Conservation (phyloP, 2,888 invertebrate species). For the Troilus luridus region DNA sequence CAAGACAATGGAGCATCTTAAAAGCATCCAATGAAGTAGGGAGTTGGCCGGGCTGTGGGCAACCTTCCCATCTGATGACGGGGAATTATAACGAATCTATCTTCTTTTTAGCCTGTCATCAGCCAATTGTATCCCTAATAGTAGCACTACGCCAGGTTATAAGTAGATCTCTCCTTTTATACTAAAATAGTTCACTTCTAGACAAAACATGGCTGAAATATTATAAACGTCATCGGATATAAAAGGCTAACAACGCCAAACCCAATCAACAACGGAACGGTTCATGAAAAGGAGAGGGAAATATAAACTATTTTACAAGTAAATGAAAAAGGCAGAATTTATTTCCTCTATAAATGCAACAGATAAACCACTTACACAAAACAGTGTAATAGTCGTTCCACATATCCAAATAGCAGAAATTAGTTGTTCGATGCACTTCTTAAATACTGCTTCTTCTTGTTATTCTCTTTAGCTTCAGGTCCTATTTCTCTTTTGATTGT, state of each 20-base stretch:
- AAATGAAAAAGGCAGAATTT: not conserved
- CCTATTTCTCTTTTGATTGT: too few species aligned
- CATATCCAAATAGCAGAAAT: too few species aligned
- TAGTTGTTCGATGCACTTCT: too few species aligned
- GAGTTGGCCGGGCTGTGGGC: not conserved
- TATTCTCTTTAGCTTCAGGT: too few species aligned
- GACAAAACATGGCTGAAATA: not conserved
- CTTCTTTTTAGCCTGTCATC: conserved; percentile 42
- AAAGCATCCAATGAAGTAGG: conserved; percentile 8
- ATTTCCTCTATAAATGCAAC: not conserved
- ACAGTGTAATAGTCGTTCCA: too few species aligned
- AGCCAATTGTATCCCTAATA: conserved; percentile 30
- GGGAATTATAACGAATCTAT: not conserved
- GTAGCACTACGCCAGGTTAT: not conserved
- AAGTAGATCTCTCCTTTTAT: not conserved
- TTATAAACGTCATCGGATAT: not conserved
- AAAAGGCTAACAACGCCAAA: not conserved
- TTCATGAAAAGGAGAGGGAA: too few species aligned
- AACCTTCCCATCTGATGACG: conserved; percentile 19
- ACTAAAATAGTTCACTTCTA: not conserved
- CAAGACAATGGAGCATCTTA: conserved; percentile 9
- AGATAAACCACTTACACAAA: too few species aligned
- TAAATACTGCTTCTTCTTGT: too few species aligned
- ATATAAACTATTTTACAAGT: not conserved
- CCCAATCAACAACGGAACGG: not conserved